Percentiles rank a stretch among this genome's conserved stretches.
Evolutionary conservation across 1,140 invertebrate genomes (phyloP).

Genomic region (Goniozus legneri): DNA sequence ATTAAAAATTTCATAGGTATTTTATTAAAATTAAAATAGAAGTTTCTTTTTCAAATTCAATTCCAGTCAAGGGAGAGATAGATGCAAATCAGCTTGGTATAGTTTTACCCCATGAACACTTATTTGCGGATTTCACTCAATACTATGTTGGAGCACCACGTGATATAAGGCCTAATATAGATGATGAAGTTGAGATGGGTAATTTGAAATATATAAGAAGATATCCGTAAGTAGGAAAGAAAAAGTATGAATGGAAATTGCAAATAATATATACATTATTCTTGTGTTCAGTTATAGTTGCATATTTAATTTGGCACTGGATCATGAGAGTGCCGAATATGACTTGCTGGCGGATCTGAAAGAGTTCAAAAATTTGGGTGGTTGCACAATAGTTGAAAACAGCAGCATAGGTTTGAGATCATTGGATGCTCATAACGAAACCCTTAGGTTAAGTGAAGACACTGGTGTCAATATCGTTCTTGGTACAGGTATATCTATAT

Average conservation of each 20-base stretch:
- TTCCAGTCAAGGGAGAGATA: constrained; percentile 63
- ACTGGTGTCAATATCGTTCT: too few species aligned
- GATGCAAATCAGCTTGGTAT: constrained; percentile 60
- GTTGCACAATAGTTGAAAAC: too few species aligned
- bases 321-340: constrained; percentile 57
- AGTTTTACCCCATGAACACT: constrained; percentile 77
- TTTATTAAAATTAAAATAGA: too few species aligned
- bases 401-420: too few species aligned
- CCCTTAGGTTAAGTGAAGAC: too few species aligned
- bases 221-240: constrained; percentile 63
- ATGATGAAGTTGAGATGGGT: constrained; percentile 55
- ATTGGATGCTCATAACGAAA: too few species aligned
- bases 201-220: constrained; percentile 71
- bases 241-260: neutral
- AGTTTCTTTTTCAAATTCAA: too few species aligned
- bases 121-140: constrained; percentile 66
- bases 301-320: constrained; percentile 63
- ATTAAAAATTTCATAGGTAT: too few species aligned
- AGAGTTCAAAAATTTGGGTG: too few species aligned
- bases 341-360: constrained; percentile 66
- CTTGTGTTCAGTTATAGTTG: constrained; percentile 65
- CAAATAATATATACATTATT: neutral
- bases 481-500: too few species aligned
- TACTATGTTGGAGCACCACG: constrained; percentile 60
- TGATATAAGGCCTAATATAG: constrained; percentile 54